Conservation (phyloP, 2,888 invertebrate genomes). For the Sinotaia quadrata region DNA sequence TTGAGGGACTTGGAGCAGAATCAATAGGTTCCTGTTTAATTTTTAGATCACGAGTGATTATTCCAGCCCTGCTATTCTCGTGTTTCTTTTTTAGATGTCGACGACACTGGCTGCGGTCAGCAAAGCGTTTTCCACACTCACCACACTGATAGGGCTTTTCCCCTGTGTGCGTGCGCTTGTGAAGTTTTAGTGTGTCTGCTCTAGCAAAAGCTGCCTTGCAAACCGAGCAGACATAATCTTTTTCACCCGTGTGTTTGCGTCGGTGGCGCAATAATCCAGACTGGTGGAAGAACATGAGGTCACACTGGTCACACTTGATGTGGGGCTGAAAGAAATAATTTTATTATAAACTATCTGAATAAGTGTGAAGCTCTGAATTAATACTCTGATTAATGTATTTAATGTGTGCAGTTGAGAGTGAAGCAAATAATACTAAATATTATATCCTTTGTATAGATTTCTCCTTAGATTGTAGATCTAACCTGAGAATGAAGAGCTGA, state of each 20-base stretch:
- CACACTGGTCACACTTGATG: slow-evolving; percentile 8
- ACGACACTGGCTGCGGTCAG: slow-evolving; percentile 18
- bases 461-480: too few relatives aligned
- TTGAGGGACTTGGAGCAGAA: background rate
- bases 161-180: slow-evolving; percentile 14
- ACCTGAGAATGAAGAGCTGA: too few relatives aligned
- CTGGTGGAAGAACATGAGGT: slow-evolving; percentile 19
- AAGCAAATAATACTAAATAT: too few relatives aligned
- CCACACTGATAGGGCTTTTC: slow-evolving; percentile 15
- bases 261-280: slow-evolving; percentile 12
- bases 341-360: too few relatives aligned
- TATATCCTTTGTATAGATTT: too few relatives aligned
- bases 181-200: slow-evolving; percentile 16
- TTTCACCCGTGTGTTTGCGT: slow-evolving; percentile 19
- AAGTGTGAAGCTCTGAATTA: too few relatives aligned
- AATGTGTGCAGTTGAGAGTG: too few relatives aligned
- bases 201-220: slow-evolving; percentile 18
- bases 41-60: background rate
- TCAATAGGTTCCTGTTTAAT: background rate
- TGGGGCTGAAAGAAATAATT: slow-evolving; percentile 13
- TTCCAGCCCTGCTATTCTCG: background rate
- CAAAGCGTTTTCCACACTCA: background rate
- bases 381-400: too few relatives aligned
- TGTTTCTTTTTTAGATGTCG: background rate
- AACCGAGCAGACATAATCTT: slow-evolving; percentile 8